A percentile compares a stretch with the other conserved stretches of the same genome.
phyloP scores from a whole-genome alignment of 2,113 vertebrate genomes.

The Chaenogobius annularis region DNA sequence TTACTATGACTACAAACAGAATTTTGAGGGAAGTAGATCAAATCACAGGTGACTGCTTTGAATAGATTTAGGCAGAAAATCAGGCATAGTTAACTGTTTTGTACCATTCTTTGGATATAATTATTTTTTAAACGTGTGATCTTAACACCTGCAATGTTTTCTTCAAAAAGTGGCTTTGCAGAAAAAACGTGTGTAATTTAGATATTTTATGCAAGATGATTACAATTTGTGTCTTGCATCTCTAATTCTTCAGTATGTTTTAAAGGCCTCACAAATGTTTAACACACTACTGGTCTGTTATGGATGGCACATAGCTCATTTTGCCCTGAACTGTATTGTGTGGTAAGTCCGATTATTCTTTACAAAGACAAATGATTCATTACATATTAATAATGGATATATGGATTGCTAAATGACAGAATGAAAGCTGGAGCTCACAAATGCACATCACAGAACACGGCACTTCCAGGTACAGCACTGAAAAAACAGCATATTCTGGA shows the following conservation, averaged over 20 bases:
- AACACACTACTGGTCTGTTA: neutral
- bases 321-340: neutral
- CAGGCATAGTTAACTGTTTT: too few relatives aligned
- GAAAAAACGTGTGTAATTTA: too few relatives aligned
- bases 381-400: neutral
- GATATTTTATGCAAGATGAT: too few relatives aligned
- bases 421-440: neutral
- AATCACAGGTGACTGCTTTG: too few relatives aligned
- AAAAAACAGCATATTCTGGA: conserved; percentile 3
- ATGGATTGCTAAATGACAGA: neutral
- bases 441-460: neutral
- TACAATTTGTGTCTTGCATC: neutral
- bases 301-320: neutral
- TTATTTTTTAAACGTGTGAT: too few relatives aligned
- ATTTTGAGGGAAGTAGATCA: too few relatives aligned
- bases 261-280: neutral
- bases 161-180: too few relatives aligned
- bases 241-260: neutral
- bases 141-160: too few relatives aligned
- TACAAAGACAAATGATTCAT: neutral
- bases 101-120: too few relatives aligned
- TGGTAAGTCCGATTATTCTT: neutral
- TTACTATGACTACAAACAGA: too few relatives aligned
- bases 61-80: too few relatives aligned
- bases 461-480: neutral